Evolutionary conservation across 2,888 invertebrate species (phyloP).

Genomic region (Xanthostigma xanthostigma): DNA sequence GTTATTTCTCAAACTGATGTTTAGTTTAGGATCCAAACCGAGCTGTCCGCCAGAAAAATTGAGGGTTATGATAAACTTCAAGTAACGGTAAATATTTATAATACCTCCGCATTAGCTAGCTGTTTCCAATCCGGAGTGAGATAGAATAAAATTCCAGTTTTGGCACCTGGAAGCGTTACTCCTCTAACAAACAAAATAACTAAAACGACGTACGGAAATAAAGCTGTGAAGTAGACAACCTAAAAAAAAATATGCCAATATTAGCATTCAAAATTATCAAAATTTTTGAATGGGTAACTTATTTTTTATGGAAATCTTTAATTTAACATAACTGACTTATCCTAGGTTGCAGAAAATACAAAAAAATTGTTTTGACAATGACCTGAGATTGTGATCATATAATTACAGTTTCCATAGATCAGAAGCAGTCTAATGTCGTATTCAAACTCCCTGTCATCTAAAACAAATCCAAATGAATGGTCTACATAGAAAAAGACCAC

Average conservation of each 20-base stretch:
- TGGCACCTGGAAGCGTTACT: slow-evolving; percentile 63
- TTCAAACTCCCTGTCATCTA: no score
- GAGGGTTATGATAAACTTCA: not conserved
- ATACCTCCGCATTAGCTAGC: slow-evolving; percentile 52
- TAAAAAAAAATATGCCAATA: slow-evolving; percentile 19
- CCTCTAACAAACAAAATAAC: slow-evolving; percentile 65
- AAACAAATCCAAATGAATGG: no score
- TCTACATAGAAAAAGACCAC: no score
- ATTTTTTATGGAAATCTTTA: not conserved
- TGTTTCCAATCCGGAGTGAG: slow-evolving; percentile 63
- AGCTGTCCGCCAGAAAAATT: not conserved
- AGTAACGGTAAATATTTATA: not conserved
- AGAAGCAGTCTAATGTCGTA: no score
- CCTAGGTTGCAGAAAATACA: no score
- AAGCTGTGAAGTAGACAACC: slow-evolving; percentile 63
- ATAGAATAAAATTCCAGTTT: slow-evolving; percentile 63
- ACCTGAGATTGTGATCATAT: no score
- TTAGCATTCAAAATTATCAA: not conserved
- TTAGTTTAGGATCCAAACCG: no score
- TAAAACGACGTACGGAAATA: slow-evolving; percentile 60
- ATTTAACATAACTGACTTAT: no score
- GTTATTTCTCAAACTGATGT: no score
- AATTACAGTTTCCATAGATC: no score
- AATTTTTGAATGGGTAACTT: not conserved
- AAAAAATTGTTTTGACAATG: no score